Base-by-base conservation (phyloP, 2,797 vertebrate genomes). In the Benthosema pterotum region DNA sequence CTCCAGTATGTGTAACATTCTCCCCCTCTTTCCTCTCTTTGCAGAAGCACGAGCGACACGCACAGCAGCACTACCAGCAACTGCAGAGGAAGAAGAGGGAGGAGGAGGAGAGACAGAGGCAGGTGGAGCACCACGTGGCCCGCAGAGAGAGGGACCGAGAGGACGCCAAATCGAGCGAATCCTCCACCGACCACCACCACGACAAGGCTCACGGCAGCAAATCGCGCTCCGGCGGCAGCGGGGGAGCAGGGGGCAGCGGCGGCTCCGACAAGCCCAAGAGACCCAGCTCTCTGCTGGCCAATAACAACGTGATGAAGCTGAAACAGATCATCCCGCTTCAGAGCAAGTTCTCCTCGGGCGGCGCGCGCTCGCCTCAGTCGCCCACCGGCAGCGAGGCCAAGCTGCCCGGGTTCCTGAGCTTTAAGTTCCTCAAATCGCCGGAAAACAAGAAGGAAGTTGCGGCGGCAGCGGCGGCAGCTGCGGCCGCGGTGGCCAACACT, bases 291-390 rank as follows among this genome's bases (percentile, higher is more conserved):
- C 94, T 99, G 46, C 68, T 99, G 86, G 95, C 95, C 42, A 96
- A 96, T 87, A 99, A 98, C 78, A 98, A 99, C 0, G 97, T 99
- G 82, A 91, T 99, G 94, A 97, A 97, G 90, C 91, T 99, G 42
- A 98, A 98, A 83, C 98, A 99, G 90, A 99, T 99, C 89, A 98
- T 99, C 85, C 98, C 98, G 0, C 82, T 99, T 68, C 98, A 99
- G 90, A 94, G 94, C 65, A 96, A 96, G 71, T 97, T 98, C 82
- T 93, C 96, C 63, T 95, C 96, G 0, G 87, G 94, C 11, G 84
- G 91, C 0, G 80, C 94, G 6, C 91, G 96, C 54, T 95, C 95
- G 6, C 94, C 96, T 0, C 94, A 97, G 74, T 98, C 97, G 0
- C 97, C 96, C 51, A 96, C 95, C 0, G 89, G 94, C 64, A 93